Conservation (phyloP, 2,797 vertebrate genomes). For the Garrulus glandarius region DNA sequence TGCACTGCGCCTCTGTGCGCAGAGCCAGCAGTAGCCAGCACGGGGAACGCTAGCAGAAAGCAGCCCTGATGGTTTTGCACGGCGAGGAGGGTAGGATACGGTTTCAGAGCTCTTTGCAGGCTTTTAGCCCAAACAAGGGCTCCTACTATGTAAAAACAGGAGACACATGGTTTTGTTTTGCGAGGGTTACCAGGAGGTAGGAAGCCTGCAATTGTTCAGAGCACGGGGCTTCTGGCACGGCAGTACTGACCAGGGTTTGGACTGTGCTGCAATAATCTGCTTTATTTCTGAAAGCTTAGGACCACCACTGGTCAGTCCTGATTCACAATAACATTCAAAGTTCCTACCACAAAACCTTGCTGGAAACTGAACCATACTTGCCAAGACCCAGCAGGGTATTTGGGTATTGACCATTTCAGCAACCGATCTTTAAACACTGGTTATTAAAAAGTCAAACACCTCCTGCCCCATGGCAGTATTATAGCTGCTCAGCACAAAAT, state of each 20-base stretch:
- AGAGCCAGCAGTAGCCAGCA: neutral
- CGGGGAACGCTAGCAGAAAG: neutral
- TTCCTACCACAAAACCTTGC: neutral
- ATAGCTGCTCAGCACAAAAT: neutral
- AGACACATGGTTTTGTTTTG: neutral
- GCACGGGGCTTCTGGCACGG: neutral
- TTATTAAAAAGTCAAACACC: neutral
- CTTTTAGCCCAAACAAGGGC: neutral
- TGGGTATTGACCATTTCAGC: neutral
- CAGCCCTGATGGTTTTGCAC: neutral
- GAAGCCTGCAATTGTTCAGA: neutral
- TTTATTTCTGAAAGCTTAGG: neutral
- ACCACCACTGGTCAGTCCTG: neutral
- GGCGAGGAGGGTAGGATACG: neutral
- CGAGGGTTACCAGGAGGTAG: neutral
- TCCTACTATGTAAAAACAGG: neutral
- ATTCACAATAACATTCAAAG: neutral
- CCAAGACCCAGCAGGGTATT: neutral
- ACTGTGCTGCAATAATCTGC: neutral
- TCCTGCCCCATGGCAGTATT: neutral
- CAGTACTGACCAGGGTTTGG: neutral
- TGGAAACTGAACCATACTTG: neutral
- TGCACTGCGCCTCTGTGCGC: neutral
- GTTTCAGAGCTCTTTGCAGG: conserved; percentile 25
- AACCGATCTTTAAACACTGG: neutral